phyloP scores from a whole-genome alignment of 2,797 vertebrate species.

The Rhinoraja longicauda region DNA sequence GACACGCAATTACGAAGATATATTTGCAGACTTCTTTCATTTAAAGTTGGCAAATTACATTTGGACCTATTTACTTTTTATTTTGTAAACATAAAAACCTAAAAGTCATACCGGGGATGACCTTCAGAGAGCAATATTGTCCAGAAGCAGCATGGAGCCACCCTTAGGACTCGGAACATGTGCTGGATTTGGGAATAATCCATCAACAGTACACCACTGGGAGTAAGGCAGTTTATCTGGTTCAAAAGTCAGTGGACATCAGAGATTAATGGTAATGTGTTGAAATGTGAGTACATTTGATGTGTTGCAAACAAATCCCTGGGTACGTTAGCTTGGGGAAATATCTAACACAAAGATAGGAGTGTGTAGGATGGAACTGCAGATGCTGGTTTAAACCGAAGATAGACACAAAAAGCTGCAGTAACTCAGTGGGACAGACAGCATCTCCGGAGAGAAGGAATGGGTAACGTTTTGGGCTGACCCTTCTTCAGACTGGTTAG shows the following conservation, averaged over 20 bases:
- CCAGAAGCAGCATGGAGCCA: not conserved
- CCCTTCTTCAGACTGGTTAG: too few relatives aligned
- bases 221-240: not conserved
- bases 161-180: not conserved
- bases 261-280: not conserved
- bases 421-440: too few relatives aligned
- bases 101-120: not conserved
- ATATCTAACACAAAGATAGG: not conserved
- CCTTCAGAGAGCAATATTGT: not conserved
- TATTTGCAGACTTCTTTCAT: not conserved
- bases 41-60: not conserved
- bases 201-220: not conserved
- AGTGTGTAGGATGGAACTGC: too few relatives aligned
- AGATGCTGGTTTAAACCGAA: too few relatives aligned
- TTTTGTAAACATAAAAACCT: not conserved
- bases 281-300: not conserved
- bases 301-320: not conserved
- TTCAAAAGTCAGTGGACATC: not conserved
- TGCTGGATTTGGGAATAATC: conserved; percentile 1
- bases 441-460: too few relatives aligned
- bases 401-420: too few relatives aligned
- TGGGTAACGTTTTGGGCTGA: too few relatives aligned
- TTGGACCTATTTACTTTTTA: not conserved
- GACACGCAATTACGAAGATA: not conserved
- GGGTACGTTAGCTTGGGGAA: not conserved